These are phyloP conservation scores for Oryzias javanicus DNA, from an alignment of 2,113 vertebrate species.

Conservation along the genomic window DNA sequence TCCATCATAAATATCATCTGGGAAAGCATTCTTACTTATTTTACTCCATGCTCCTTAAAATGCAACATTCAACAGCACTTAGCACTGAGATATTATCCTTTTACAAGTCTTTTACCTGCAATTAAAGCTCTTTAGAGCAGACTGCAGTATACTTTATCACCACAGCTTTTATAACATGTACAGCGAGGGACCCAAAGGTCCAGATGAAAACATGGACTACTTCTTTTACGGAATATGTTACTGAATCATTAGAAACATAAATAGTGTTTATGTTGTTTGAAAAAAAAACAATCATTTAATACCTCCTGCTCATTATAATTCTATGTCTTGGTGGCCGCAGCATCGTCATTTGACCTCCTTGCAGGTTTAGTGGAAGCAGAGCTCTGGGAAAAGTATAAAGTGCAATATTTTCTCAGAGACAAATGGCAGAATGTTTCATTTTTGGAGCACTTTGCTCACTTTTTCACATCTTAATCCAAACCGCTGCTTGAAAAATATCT, in stretches of 20 bases:
- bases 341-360: slow-evolving; percentile 4
- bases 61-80: slow-evolving; percentile 1
- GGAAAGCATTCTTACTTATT: not conserved
- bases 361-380: slow-evolving; percentile 31
- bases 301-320: slow-evolving; percentile 1
- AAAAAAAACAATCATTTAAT: slow-evolving; percentile 9
- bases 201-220: slow-evolving; percentile 3
- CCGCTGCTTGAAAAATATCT: slow-evolving; percentile 42
- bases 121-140: not conserved
- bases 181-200: slow-evolving; percentile 4
- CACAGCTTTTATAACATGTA: slow-evolving; percentile 2
- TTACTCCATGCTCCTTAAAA: not conserved
- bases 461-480: slow-evolving; percentile 29
- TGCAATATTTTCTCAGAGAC: slow-evolving; percentile 31
- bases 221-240: not conserved
- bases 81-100: not conserved
- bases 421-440: slow-evolving; percentile 31
- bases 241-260: not conserved
- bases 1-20: slow-evolving; percentile 3
- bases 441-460: slow-evolving; percentile 22
- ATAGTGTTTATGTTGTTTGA: slow-evolving; percentile 1
- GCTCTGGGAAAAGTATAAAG: slow-evolving; percentile 65
- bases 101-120: not conserved
- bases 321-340: slow-evolving; percentile 9
- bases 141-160: slow-evolving; percentile 1